phyloP scores from a whole-genome alignment of 2,888 invertebrate species.

The Torymus tubicola region DNA sequence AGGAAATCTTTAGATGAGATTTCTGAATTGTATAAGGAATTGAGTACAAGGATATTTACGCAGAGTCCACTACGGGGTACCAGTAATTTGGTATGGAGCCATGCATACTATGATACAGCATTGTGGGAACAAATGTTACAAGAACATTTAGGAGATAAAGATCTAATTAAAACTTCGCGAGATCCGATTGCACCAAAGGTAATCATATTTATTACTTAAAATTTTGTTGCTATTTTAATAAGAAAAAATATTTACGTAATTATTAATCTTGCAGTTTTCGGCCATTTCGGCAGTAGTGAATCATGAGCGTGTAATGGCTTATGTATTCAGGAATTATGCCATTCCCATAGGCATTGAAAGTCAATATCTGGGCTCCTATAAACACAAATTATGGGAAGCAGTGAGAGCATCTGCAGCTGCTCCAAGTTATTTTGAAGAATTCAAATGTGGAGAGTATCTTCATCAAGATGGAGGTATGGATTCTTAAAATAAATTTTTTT shows the following conservation, averaged over 20 bases:
- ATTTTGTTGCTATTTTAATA: too few relatives aligned
- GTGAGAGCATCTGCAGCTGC: conserved; percentile 94
- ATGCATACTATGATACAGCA: conserved; percentile 92
- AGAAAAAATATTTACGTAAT: too few relatives aligned
- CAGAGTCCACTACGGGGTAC: conserved; percentile 84
- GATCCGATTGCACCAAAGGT: conserved; percentile 80
- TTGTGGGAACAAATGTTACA: conserved; percentile 88
- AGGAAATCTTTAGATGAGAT: conserved; percentile 80
- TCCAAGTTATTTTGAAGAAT: conserved; percentile 93
- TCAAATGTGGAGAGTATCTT: conserved; percentile 82
- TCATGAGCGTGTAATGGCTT: conserved; percentile 84
- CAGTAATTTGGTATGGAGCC: conserved; percentile 87
- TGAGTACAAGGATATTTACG: conserved; percentile 82
- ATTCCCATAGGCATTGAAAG: conserved; percentile 83
- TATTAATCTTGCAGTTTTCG: conserved; percentile 79
- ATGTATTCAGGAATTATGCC: conserved; percentile 91
- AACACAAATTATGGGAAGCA: conserved; percentile 88
- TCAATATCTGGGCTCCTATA: conserved; percentile 84
- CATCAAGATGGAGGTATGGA: conserved; percentile 80
- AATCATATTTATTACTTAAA: conserved; percentile 41
- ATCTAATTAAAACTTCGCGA: conserved; percentile 80
- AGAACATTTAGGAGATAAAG: conserved; percentile 81
- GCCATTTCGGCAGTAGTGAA: conserved; percentile 89
- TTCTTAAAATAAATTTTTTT: conserved; percentile 15
- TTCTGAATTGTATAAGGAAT: conserved; percentile 79